Evolutionary conservation across 2,797 vertebrate species (phyloP), one percentile per base, ranked within the genome.

Genomic region (Tamandua tetradactyla): DNA sequence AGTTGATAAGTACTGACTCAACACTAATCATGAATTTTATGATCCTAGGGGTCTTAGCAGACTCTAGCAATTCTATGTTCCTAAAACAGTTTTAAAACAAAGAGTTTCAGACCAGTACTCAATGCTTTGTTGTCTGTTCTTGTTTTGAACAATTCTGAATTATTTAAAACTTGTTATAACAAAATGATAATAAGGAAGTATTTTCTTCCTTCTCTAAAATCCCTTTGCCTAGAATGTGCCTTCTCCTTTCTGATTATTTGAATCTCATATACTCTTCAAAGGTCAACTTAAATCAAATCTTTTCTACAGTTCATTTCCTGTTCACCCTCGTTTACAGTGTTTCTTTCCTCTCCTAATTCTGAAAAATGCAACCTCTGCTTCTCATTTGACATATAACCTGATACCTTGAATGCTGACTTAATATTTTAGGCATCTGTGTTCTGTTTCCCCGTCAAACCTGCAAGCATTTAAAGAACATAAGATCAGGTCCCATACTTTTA

Each of bases 311-410:
- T 82, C 64, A 82, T 85, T 95, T 82, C 32, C 81, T 37, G 42
- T 59, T 91, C 66, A 59, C 30, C 32, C 20, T 72, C 44, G 30
- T 47, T 82, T 35, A 44, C 32, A 22, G 25, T 42, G 35, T 61
- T 72, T 94, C 23, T 94, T 92, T 85, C 57, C 64, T 91, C 27
- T 95, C 52, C 90, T 66, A 66, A 61, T 81, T 74, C 71, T 81
- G 83, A 57, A 83, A 74, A 30, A 64, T 57, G 7, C 5, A 44
- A 5, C 74, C 5, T 49, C 37, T 76, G 27, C 7, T 79, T 83
- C 42, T 62, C 66, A 61, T 69, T 92, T 93, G 91, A 62, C 44
- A 37, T 55, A 74, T 40, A 74, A 15, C n/a, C 52, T 42, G n/a
- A 5, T 78, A 11, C 20, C 55, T 61, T 75, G 6, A 69, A 10